Evolutionary conservation across 35 echinoderm and acorn worm genomes (phyloP), one percentile per base, ranked within the genome.

Genomic region (Anneissia japonica): DNA sequence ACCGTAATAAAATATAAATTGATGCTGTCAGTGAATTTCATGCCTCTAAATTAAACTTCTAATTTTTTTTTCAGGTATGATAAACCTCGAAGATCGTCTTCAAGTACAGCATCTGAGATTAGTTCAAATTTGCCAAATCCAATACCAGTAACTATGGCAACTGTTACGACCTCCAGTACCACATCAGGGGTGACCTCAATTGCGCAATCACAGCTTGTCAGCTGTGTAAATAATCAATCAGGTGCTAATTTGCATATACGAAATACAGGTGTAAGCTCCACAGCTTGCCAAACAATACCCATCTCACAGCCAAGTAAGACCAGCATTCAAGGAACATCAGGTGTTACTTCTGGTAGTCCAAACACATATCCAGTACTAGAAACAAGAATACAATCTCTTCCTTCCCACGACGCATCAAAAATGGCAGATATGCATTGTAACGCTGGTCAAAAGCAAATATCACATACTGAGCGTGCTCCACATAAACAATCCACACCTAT

Each of bases 51-150:
- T n/a, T n/a, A n/a, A n/a, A n/a, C n/a, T n/a, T n/a, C n/a, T n/a
- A n/a, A n/a, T n/a, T 86, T 76, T 76, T 86, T 37, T 31, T 76
- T 11, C 74, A 88, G 86, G 55, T 79, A 88, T 88, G 86, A 88
- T 35, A 88, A 79, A 88, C 51, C 85, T 0, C 26, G 39, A 0
- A 84, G 82, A 32, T 81, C 46, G 80, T 30, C 30, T 30, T 11
- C 77, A 30, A 78, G 39, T 35, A 88, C 77, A 35, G 11, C 86
- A 81, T 38, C 86, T 33, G 76, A 35, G 17, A 83, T 19, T 31
- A 51, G 73, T 34, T 29, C 40, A 35, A 46, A 72, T 21, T 33
- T 46, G 16, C 11, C 21, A 31, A 39, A 83, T 23, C 34, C 82
- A 36, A 73, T 72, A 37, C 23, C 82, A 35, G 46, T 72, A 36